Base-by-base conservation (phyloP, 2,113 vertebrate species). In the Ophthalmolycus amberensis region DNA sequence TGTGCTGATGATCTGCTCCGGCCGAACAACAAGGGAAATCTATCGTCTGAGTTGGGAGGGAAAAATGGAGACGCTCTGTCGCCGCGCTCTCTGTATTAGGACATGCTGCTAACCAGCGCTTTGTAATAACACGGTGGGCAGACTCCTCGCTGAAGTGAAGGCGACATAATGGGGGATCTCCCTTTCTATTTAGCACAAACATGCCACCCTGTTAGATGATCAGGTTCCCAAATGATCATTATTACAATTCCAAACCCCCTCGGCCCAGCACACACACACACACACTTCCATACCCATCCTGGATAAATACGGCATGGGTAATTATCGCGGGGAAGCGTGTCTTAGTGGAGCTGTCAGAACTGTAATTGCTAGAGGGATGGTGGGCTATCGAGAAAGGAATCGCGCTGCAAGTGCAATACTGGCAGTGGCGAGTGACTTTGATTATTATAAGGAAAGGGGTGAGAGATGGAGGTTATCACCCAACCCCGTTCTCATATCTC, bases 291-390 rank as follows among this genome's bases (percentile, higher is more conserved):
- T 85, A 86, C 71, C 83, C 85, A 83, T 85, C 87, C 84, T 86
- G 85, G 89, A 95, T 94, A 94, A 94, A 95, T 93, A 94, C 88
- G 85, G 86, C 87, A 85, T 66, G 86, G 83, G 90, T 95, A 95
- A 96, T 96, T 94, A 94, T 94, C 92, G 92, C 83, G 58, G 78
- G 85, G 87, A 90, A 89, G 79, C 80, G 68, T 91, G 91, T 92
- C 91, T 93, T 94, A 93, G 92, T 91, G 89, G 83, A 90, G 89
- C 93, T 95, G 95, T 95, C 94, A 94, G 92, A 91, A 89, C 91
- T 90, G 90, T 94, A 94, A 95, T 94, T 95, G 95, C 94, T 90
- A 85, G 88, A 93, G 93, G 94, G 93, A 93, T 90, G 86, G 94
- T 89, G 90, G 90, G 91, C 93, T 93, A 94, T 94, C 91, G 82